Conservation (phyloP, 2,888 invertebrate genomes). For the Strigamia maritima region DNA sequence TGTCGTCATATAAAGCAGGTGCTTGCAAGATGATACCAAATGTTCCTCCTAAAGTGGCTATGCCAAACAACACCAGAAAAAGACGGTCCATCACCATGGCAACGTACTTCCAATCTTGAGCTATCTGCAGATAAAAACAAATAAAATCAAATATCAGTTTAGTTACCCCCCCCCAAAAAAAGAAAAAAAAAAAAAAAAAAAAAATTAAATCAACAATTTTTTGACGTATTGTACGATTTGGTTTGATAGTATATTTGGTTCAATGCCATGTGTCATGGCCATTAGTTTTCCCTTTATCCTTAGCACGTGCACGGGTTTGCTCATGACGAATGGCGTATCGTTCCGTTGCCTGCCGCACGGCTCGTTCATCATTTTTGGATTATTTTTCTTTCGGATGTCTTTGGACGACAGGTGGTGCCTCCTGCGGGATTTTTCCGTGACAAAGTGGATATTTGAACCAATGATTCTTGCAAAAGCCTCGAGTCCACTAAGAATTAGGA, state of each 20-base stretch:
- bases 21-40: slow-evolving; percentile 78
- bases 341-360: slow-evolving; percentile 22
- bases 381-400: slow-evolving; percentile 16
- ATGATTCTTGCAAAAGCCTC: slow-evolving; percentile 23
- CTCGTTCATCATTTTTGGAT: slow-evolving; percentile 34
- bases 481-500: slow-evolving; percentile 31
- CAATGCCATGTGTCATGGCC: slow-evolving; percentile 27
- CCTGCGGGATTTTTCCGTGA: slow-evolving; percentile 31
- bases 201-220: neutral
- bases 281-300: slow-evolving; percentile 31
- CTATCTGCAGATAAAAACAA: slow-evolving; percentile 63
- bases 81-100: slow-evolving; percentile 90
- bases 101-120: slow-evolving; percentile 94
- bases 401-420: slow-evolving; percentile 34
- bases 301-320: slow-evolving; percentile 31
- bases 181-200: neutral
- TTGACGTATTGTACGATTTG: slow-evolving; percentile 13
- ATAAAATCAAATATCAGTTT: slow-evolving; percentile 12
- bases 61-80: slow-evolving; percentile 86
- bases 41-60: slow-evolving; percentile 82
- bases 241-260: slow-evolving; percentile 23
- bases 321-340: slow-evolving; percentile 30
- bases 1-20: slow-evolving; percentile 85
- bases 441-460: slow-evolving; percentile 34
- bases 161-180: neutral